These are phyloP conservation scores for Epinephelus lanceolatus DNA, from an alignment of 2,113 vertebrate genomes.

Conservation along the genomic window DNA sequence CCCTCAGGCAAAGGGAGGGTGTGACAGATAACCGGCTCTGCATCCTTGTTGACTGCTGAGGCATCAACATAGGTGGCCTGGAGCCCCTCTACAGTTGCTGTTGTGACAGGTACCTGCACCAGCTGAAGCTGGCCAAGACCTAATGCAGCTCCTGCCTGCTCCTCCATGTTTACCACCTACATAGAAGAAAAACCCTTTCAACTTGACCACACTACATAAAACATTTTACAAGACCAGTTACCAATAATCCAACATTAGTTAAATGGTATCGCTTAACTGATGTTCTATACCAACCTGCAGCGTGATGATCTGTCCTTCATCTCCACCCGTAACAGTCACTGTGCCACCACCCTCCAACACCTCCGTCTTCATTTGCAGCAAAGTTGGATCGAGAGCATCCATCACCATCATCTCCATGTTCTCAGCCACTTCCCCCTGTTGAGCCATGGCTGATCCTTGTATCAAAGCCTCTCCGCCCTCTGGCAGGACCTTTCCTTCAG, in stretches of 20 bases:
- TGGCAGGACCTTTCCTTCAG: conserved; percentile 67
- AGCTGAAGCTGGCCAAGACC: conserved; percentile 96
- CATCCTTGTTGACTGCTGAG: conserved; percentile 87
- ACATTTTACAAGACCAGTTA: neutral
- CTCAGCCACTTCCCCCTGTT: conserved; percentile 67
- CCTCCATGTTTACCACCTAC: conserved; percentile 99
- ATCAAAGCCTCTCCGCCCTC: conserved; percentile 66
- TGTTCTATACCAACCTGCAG: conserved; percentile 81
- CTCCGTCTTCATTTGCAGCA: conserved; percentile 99
- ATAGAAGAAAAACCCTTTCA: neutral
- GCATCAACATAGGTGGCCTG: conserved; percentile 94
- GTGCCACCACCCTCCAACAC: conserved; percentile 79
- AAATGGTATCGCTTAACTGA: neutral
- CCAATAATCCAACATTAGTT: neutral
- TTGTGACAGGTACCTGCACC: conserved; percentile 96
- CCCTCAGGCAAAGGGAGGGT: conserved; percentile 97
- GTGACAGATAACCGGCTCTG: conserved; percentile 98
- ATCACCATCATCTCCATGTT: conserved; percentile 97
- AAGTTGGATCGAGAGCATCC: conserved; percentile 93
- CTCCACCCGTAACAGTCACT: conserved; percentile 80
- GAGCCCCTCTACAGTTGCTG: conserved; percentile 93
- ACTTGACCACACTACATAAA: neutral
- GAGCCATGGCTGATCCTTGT: conserved; percentile 48
- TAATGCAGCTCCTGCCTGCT: conserved; percentile 89
- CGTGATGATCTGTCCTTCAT: conserved; percentile 99